Percentiles rank a stretch among this genome's conserved stretches.
Conservation (phyloP, 1,140 invertebrate species). For the Drosophila saltans region DNA sequence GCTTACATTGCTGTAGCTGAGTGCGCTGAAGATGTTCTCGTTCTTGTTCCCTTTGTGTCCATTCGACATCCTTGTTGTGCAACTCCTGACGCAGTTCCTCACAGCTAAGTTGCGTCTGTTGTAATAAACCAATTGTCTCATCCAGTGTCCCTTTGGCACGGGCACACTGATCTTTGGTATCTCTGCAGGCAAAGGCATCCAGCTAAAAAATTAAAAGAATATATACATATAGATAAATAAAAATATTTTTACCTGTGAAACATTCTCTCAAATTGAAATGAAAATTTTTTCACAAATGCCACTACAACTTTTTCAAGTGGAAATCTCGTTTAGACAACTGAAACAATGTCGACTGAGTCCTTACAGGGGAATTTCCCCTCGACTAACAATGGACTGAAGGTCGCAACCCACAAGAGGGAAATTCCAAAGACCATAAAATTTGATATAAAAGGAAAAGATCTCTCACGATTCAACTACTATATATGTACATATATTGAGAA, state of each 20-base stretch:
- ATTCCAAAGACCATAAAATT: background rate
- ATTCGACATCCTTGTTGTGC: slow-evolving; percentile 82
- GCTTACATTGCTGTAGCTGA: slow-evolving; percentile 73
- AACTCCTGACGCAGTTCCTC: slow-evolving; percentile 85
- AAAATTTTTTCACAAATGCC: slow-evolving; percentile 32
- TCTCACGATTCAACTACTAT: too few relatives aligned
- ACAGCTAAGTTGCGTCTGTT: slow-evolving; percentile 84
- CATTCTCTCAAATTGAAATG: slow-evolving; percentile 41
- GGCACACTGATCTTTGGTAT: slow-evolving; percentile 83
- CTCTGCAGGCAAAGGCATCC: slow-evolving; percentile 85
- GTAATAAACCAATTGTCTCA: slow-evolving; percentile 84
- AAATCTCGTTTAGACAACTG: slow-evolving; percentile 24
- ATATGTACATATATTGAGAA: too few relatives aligned
- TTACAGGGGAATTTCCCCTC: slow-evolving; percentile 34
- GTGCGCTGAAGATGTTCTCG: slow-evolving; percentile 57
- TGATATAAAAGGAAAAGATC: too few relatives aligned
- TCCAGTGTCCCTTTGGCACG: slow-evolving; percentile 84
- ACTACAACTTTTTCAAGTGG: slow-evolving; percentile 28
- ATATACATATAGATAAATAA: slow-evolving; percentile 1
- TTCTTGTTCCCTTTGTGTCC: slow-evolving; percentile 63
- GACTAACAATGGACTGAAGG: slow-evolving; percentile 26
- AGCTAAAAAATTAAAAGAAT: slow-evolving; percentile 84
- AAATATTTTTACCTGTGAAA: slow-evolving; percentile 3
- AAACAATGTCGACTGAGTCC: slow-evolving; percentile 30
- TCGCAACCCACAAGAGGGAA: too few relatives aligned